These are phyloP conservation scores for Spilarctia lutea DNA, from an alignment of 2,888 invertebrate genomes.

Conservation along the genomic window DNA sequence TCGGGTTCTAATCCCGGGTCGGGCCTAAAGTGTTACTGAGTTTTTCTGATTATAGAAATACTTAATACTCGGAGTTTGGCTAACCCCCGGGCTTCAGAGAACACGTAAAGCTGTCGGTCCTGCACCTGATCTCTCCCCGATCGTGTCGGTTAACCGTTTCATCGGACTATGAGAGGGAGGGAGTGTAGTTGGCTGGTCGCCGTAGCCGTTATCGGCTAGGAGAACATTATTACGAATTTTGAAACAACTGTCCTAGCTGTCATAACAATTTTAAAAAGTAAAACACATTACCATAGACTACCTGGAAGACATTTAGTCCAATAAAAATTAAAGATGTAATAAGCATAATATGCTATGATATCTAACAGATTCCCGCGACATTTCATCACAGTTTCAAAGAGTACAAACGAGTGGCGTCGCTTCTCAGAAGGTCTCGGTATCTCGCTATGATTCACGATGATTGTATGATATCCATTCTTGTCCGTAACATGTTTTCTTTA, in stretches of 20 bases:
- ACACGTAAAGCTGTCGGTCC: no score
- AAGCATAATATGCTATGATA: conserved; percentile 17
- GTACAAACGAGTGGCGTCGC: conserved; percentile 56
- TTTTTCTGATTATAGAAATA: no score
- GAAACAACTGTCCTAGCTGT: neutral
- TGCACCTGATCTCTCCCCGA: no score
- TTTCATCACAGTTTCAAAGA: conserved; percentile 51
- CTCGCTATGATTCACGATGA: conserved; percentile 75
- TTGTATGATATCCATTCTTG: conserved; percentile 76
- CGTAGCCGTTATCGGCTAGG: no score
- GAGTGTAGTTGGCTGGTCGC: no score
- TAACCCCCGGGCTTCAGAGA: no score
- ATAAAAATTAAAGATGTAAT: conserved; percentile 3
- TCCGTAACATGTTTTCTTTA: conserved; percentile 63
- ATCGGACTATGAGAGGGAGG: no score
- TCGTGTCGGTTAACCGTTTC: no score
- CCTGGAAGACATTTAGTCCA: neutral
- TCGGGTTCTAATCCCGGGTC: no score
- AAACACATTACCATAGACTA: neutral
- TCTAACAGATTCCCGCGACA: conserved; percentile 26
- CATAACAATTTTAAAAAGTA: neutral
- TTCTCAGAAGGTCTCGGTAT: conserved; percentile 74
- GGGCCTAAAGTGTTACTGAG: no score
- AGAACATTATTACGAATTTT: neutral
- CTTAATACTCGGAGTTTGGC: no score